These are phyloP conservation scores for Montipora capitata DNA, from an alignment of 92 coral and sea anemone species.

Conservation along the genomic window DNA sequence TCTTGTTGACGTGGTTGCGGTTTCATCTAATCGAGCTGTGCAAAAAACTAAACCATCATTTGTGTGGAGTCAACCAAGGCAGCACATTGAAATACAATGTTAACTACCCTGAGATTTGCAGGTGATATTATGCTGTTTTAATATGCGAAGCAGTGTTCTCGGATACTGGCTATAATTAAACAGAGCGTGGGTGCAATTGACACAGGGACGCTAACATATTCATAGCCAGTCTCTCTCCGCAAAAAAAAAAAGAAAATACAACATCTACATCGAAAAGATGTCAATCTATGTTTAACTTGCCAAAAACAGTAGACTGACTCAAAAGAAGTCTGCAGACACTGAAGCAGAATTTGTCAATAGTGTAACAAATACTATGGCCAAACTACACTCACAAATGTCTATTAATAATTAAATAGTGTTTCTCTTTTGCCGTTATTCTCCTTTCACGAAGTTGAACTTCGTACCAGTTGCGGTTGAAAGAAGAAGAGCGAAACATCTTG, in stretches of 20 bases:
- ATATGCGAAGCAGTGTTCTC: constrained; percentile 14
- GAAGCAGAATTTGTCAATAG: no score
- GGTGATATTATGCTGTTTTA: constrained; percentile 34
- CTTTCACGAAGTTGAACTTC: no score
- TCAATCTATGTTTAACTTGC: no score
- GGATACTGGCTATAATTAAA: constrained; percentile 2
- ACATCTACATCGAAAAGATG: no score
- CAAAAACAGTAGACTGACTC: no score
- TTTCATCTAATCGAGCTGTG: background rate
- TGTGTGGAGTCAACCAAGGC: constrained; percentile 14
- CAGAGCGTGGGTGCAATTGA: background rate
- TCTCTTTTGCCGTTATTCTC: no score
- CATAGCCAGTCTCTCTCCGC: background rate
- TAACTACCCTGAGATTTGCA: constrained; percentile 45
- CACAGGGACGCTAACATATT: background rate
- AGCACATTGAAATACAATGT: constrained; percentile 1
- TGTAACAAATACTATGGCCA: no score
- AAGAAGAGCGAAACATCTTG: no score
- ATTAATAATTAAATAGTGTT: no score
- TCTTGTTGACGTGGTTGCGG: background rate
- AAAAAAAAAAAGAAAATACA: no score
- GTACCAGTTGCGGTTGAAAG: no score
- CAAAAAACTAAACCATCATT: background rate
- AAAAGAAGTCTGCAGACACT: no score
- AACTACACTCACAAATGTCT: background rate